Percentiles rank a stretch among this genome's conserved stretches.
Evolutionary conservation across 2,113 vertebrate genomes (phyloP).

Genomic region (Zapornia atra): DNA sequence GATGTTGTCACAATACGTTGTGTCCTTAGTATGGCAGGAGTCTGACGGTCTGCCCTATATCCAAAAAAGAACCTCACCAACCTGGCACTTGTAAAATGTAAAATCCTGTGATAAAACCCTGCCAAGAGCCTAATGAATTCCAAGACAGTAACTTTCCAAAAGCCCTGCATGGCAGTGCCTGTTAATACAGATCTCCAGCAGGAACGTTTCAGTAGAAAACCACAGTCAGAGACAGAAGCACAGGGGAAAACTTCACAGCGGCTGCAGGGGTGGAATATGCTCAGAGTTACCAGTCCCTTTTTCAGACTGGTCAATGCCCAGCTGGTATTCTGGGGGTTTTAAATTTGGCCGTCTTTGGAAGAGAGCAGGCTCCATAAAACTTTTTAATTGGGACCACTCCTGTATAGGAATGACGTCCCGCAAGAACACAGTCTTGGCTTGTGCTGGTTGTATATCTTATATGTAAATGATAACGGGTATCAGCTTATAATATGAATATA

Average conservation of each 20-base stretch:
- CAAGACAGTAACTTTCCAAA: neutral
- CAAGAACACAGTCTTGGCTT: neutral
- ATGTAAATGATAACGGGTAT: neutral
- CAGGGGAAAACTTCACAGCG: neutral
- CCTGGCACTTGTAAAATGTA: neutral
- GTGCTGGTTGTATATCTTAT: neutral
- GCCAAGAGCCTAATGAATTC: neutral
- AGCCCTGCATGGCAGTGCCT: neutral
- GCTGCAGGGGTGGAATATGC: neutral
- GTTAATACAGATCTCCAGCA: neutral
- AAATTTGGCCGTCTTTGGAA: neutral
- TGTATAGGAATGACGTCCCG: neutral
- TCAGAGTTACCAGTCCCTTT: neutral
- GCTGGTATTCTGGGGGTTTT: neutral
- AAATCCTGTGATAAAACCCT: neutral
- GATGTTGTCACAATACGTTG: neutral
- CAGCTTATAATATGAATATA: neutral
- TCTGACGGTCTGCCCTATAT: neutral
- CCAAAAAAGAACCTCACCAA: neutral
- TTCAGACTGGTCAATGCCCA: neutral
- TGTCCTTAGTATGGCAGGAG: neutral
- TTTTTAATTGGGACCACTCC: neutral
- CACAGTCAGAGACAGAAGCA: neutral
- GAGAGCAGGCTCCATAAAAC: neutral
- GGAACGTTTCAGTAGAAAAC: neutral